Evolutionary conservation across 2,113 vertebrate species (phyloP).

Genomic region (Hippocampus guttulatus): DNA sequence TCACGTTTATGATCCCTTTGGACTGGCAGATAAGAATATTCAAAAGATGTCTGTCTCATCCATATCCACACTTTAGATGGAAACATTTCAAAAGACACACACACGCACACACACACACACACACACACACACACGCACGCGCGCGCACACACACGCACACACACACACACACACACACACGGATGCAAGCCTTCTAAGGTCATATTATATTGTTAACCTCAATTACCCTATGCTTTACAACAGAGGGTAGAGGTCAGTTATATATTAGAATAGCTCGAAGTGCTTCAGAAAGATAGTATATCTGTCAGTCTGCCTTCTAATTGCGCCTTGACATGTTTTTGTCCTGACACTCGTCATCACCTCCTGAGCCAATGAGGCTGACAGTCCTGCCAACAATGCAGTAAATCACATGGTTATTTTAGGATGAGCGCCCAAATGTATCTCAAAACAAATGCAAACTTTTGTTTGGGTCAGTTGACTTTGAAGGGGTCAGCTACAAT

Average conservation of each 20-base stretch:
- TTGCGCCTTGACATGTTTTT: not conserved
- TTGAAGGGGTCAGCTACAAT: not conserved
- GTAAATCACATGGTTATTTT: slow-evolving; percentile 14
- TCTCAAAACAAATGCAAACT: not conserved
- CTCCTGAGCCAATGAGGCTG: slow-evolving; percentile 2
- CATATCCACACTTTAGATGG: slow-evolving; percentile 27
- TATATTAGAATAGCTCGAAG: slow-evolving; percentile 42
- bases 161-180: not conserved
- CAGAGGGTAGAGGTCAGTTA: slow-evolving; percentile 40
- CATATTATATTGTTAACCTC: slow-evolving; percentile 60
- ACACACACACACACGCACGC: too few relatives aligned
- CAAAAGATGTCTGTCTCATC: slow-evolving; percentile 24
- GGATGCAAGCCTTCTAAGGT: slow-evolving; percentile 28
- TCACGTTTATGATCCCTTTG: slow-evolving; percentile 35
- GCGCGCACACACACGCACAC: not conserved
- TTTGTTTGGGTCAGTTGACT: not conserved
- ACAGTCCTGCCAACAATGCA: not conserved
- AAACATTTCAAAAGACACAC: slow-evolving; percentile 17
- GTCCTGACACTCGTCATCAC: slow-evolving; percentile 1
- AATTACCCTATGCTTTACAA: slow-evolving; percentile 54
- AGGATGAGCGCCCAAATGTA: slow-evolving; percentile 1
- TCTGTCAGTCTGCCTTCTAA: slow-evolving; percentile 9
- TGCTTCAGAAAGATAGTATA: slow-evolving; percentile 37
- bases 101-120: not conserved
- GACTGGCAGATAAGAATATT: slow-evolving; percentile 50